Percentiles rank a stretch among this genome's conserved stretches.
Evolutionary conservation across 1,140 invertebrate species (phyloP).

Genomic region (Sminthurides bifidus): DNA sequence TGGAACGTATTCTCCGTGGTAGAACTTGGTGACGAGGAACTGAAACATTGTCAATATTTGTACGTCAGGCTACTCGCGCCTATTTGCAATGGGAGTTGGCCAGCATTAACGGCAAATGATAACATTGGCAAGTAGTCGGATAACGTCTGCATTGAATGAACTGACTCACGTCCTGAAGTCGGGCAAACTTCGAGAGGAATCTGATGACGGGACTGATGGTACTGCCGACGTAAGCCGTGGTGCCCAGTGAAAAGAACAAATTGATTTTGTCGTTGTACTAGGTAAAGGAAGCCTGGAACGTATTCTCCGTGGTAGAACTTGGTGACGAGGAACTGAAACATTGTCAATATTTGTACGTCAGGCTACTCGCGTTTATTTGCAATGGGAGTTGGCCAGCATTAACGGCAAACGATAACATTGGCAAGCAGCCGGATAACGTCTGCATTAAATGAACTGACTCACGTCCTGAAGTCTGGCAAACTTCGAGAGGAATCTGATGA

Average conservation of each 20-base stretch:
- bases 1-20: slow-evolving; percentile 18
- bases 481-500: slow-evolving; percentile 5
- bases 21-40: slow-evolving; percentile 11
- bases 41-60: too few relatives aligned
- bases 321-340: slow-evolving; percentile 10
- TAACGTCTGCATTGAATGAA: neutral
- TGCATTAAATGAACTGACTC: neutral
- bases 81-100: too few relatives aligned
- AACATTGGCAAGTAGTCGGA: neutral
- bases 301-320: slow-evolving; percentile 17
- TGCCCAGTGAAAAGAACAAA: slow-evolving; percentile 11
- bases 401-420: neutral
- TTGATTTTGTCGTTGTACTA: slow-evolving; percentile 52
- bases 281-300: slow-evolving; percentile 13
- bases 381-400: too few relatives aligned
- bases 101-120: too few relatives aligned
- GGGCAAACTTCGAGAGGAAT: neutral
- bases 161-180: slow-evolving; percentile 8
- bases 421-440: neutral
- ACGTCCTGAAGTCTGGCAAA: slow-evolving; percentile 11
- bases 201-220: slow-evolving; percentile 13
- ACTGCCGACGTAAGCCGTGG: slow-evolving; percentile 15
- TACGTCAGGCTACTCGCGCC: too few relatives aligned
- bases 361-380: too few relatives aligned
- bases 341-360: too few relatives aligned